Evolutionary conservation across 2,888 invertebrate genomes (phyloP).

Genomic region (Lycocerus yunnanus): DNA sequence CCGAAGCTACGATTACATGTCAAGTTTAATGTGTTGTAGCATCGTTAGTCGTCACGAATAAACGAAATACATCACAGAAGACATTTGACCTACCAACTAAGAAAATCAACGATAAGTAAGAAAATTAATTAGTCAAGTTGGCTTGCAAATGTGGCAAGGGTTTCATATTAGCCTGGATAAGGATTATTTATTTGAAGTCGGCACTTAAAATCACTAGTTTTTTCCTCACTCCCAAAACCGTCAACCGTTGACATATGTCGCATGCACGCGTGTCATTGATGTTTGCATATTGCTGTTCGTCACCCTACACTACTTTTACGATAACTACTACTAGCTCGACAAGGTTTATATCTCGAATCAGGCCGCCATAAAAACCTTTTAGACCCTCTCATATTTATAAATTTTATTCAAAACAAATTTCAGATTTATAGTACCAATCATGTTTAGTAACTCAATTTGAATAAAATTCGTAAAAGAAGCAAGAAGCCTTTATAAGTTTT

Average conservation of each 20-base stretch:
- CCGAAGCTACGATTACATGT: conserved; percentile 19
- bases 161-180: background rate
- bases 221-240: background rate
- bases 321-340: conserved; percentile 15
- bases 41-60: conserved; percentile 32
- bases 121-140: conserved; percentile 31
- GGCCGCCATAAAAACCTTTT: background rate
- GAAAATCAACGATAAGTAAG: conserved; percentile 31
- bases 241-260: conserved; percentile 29
- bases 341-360: conserved; percentile 10
- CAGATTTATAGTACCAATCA: background rate
- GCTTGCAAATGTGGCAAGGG: background rate
- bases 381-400: background rate
- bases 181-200: background rate
- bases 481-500: background rate
- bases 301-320: conserved; percentile 16
- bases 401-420: background rate
- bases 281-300: conserved; percentile 30
- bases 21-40: conserved; percentile 16
- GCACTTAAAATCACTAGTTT: background rate
- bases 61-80: conserved; percentile 34
- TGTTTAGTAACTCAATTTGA: background rate
- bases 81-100: conserved; percentile 29
- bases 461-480: background rate
- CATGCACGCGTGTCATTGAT: conserved; percentile 29